Base-by-base conservation (phyloP, 2,113 vertebrate species). In the Thermophis baileyi region DNA sequence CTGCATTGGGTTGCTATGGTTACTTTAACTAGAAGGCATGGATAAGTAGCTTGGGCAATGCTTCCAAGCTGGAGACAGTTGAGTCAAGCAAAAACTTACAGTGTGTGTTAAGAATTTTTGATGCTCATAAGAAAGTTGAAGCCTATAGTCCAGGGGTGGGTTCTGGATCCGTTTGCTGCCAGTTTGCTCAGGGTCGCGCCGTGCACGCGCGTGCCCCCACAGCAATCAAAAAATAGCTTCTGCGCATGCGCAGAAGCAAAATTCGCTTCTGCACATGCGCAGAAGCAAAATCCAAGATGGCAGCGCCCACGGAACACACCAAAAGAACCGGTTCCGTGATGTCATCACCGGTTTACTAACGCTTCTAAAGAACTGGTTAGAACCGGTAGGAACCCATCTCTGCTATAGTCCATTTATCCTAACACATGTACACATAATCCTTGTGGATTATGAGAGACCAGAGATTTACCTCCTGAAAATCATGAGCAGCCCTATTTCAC, bases 381-480 rank as follows among this genome's bases (percentile, higher is more conserved):
- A n/a, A n/a, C n/a, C n/a, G n/a, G n/a, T n/a, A n/a, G n/a, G n/a
- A n/a, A n/a, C n/a, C n/a, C n/a, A n/a, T n/a, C n/a, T n/a, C n/a
- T n/a, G n/a, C 94, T 95, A 88, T 0, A 0, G 16, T 89, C 88
- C 0, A 0, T 91, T 20, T 44, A 81, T 20, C 63, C 53, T 54
- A 54, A 20, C 5, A 22, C 5, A 22, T 54, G 18, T 54, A 53
- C 12, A 53, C 14, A 53, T 53, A 54, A 54, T 54, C 18, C 91
- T 93, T 95, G 93, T 16, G 89, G 88, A 95, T 74, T 92, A 94
- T 94, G 91, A 93, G 54, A 85, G 86, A 85, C 35, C 60, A 47
- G 24, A 47, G 89, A 90, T 90, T 90, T 95, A 95, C 94, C 94
- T 81, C 53, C 91, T 55, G 91, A 95, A 97, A 96, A 95, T 94